Base-by-base conservation (phyloP, 2,888 invertebrate species). In the Alloscopus bannaensis region DNA sequence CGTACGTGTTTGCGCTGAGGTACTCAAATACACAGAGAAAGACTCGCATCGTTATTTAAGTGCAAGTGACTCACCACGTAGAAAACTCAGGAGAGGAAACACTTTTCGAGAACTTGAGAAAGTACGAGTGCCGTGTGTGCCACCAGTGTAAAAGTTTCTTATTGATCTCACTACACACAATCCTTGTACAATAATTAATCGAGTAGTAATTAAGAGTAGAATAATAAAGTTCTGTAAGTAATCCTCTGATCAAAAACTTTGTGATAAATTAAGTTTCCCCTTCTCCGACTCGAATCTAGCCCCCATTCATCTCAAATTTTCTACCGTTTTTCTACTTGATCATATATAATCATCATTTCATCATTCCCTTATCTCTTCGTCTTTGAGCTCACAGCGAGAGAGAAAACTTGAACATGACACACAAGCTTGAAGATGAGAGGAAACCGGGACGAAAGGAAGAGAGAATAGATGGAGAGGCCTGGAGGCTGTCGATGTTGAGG, bases 221-320 rank as follows among this genome's bases (percentile, higher is more conserved):
- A 62, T 69, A 68, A 68, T 73, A 65, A 42, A 59, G 29, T 77
- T 77, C 59, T 66, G 76, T 36, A 77, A 69, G 60, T 60, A 68
- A 69, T 68, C 69, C 62, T n/a, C n/a, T 69, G 76, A 77, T 77
- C 76, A 69, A 77, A 68, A 76, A 76, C 52, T 77, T 77, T 69
- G 40, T 65, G 69, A 77, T 77, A 77, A 77, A 77, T 77, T 77
- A 77, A 77, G 68, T 76, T 77, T 77, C 69, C 69, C 76, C 69
- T 69, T 47, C 47, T 47, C 24, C 8, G n/a, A n/a, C n/a, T n/a
- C n/a, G n/a, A n/a, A n/a, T n/a, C n/a, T n/a, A n/a, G n/a, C n/a
- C 31, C 28, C 26, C 24, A 52, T 72, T 52, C 60, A 47, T 22
- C 52, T 59, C 57, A 22, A 59, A 2, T 55, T 68, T 40, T 65